Percentiles rank a stretch among this genome's conserved stretches.
Conservation (phyloP, 2,888 invertebrate species). For the Drosophila prolongata region DNA sequence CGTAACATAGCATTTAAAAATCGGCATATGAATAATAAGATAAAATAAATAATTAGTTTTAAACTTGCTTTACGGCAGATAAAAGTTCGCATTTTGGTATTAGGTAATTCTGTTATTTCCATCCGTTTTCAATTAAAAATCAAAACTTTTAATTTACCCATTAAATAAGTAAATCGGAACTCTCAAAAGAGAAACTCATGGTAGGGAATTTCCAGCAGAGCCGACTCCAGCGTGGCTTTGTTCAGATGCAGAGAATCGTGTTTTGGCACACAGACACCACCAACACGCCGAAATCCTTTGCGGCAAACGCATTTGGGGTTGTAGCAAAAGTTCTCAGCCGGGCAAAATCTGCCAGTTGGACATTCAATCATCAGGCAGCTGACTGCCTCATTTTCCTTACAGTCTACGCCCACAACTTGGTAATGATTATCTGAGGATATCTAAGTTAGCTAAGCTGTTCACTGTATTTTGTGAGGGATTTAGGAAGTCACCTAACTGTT, state of each 20-base stretch:
- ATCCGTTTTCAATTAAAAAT: no score
- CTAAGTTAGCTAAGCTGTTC: background rate
- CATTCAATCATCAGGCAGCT: conserved; percentile 55
- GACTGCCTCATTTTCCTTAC: conserved; percentile 50
- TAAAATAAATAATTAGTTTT: no score
- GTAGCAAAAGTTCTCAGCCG: conserved; percentile 46
- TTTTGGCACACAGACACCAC: conserved; percentile 42
- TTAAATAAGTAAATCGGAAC: background rate
- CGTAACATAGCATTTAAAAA: no score
- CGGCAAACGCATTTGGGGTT: conserved; percentile 63
- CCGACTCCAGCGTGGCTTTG: background rate
- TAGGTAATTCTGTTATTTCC: no score
- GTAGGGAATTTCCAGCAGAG: conserved; percentile 2
- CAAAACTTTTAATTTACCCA: background rate
- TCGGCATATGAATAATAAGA: no score
- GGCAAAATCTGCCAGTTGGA: conserved; percentile 20
- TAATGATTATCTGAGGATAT: conserved; percentile 20
- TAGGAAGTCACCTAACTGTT: background rate
- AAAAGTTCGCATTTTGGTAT: no score
- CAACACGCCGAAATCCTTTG: conserved; percentile 40
- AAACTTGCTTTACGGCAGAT: no score
- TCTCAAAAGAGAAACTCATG: background rate
- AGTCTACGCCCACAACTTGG: conserved; percentile 46
- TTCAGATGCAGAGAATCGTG: background rate
- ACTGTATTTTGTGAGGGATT: background rate